Conservation (phyloP, 2,113 vertebrate species). For the Dipodomys merriami region DNA sequence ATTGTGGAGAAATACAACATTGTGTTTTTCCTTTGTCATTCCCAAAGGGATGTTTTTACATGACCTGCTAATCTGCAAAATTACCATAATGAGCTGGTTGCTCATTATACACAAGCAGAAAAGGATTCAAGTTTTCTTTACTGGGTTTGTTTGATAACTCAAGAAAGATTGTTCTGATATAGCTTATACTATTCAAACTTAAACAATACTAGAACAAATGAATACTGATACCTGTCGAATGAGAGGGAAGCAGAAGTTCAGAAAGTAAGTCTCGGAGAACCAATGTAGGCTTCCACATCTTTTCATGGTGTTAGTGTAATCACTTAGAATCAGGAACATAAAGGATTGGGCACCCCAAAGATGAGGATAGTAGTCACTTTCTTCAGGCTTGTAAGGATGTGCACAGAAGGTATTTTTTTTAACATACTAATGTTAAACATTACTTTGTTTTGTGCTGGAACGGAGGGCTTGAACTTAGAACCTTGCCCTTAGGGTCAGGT, state of each 20-base stretch:
- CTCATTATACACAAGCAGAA: slow-evolving; percentile 64
- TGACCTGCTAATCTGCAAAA: slow-evolving; percentile 72
- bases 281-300: slow-evolving; percentile 25
- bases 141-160: slow-evolving; percentile 62
- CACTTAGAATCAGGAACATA: slow-evolving; percentile 54
- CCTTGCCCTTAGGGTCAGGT: too few species aligned
- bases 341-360: slow-evolving; percentile 40
- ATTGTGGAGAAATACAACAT: slow-evolving; percentile 45
- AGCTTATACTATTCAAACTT: slow-evolving; percentile 59
- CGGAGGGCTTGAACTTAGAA: too few species aligned
- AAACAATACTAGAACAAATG: slow-evolving; percentile 59
- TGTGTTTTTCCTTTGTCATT: slow-evolving; percentile 39
- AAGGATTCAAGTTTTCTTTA: slow-evolving; percentile 27
- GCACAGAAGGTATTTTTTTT: slow-evolving; percentile 41
- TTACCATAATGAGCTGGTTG: slow-evolving; percentile 37
- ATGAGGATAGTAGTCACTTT: background rate
- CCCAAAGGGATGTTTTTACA: slow-evolving; percentile 60
- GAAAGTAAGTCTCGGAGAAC: slow-evolving; percentile 27
- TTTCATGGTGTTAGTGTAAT: background rate
- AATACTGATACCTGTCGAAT: slow-evolving; percentile 44
- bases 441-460: too few species aligned
- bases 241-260: slow-evolving; percentile 51
- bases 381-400: background rate
- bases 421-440: slow-evolving; percentile 35
- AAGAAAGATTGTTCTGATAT: slow-evolving; percentile 62